A percentile compares a stretch with the other conserved stretches of the same genome.
Evolutionary conservation across 92 coral and sea anemone species (phyloP).

Genomic region (Zoanthus gigantus): DNA sequence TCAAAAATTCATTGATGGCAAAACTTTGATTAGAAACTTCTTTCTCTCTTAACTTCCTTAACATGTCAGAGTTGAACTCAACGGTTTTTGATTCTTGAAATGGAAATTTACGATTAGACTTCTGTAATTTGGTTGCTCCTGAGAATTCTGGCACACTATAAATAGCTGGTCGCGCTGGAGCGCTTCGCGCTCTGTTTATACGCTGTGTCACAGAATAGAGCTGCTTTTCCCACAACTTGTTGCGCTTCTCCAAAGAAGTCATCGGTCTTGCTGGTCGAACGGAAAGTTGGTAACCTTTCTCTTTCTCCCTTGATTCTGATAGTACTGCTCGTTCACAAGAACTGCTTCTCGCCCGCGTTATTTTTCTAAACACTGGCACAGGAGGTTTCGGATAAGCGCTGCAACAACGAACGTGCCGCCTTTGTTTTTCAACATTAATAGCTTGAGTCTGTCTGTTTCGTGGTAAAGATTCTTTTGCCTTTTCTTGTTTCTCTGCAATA

Average conservation of each 20-base stretch:
- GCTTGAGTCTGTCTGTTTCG: slow-evolving; percentile 40
- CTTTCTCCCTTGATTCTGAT: neutral
- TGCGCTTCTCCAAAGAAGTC: slow-evolving; percentile 88
- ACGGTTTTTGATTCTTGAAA: slow-evolving; percentile 34
- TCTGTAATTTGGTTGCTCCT: neutral
- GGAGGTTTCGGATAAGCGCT: slow-evolving; percentile 87
- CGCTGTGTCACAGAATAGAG: slow-evolving; percentile 78
- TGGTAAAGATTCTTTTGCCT: slow-evolving; percentile 56
- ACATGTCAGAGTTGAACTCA: slow-evolving; percentile 69
- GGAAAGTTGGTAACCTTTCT: neutral
- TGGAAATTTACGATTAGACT: slow-evolving; percentile 18
- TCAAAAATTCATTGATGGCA: slow-evolving; percentile 72
- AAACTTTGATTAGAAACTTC: slow-evolving; percentile 72
- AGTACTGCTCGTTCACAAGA: slow-evolving; percentile 66
- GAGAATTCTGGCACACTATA: slow-evolving; percentile 80
- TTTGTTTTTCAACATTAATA: slow-evolving; percentile 45
- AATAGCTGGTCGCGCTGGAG: slow-evolving; percentile 78
- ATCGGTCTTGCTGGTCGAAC: slow-evolving; percentile 63
- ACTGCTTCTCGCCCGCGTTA: slow-evolving; percentile 54
- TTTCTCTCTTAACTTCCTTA: slow-evolving; percentile 65
- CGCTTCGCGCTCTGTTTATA: slow-evolving; percentile 91
- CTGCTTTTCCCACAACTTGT: slow-evolving; percentile 86
- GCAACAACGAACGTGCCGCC: slow-evolving; percentile 74
- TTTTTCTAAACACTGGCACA: slow-evolving; percentile 65
- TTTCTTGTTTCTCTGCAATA: slow-evolving; percentile 85